Percentiles rank a stretch among this genome's conserved stretches.
phyloP scores from a whole-genome alignment of 2,888 invertebrate species.

The Pegoplata infirma region DNA sequence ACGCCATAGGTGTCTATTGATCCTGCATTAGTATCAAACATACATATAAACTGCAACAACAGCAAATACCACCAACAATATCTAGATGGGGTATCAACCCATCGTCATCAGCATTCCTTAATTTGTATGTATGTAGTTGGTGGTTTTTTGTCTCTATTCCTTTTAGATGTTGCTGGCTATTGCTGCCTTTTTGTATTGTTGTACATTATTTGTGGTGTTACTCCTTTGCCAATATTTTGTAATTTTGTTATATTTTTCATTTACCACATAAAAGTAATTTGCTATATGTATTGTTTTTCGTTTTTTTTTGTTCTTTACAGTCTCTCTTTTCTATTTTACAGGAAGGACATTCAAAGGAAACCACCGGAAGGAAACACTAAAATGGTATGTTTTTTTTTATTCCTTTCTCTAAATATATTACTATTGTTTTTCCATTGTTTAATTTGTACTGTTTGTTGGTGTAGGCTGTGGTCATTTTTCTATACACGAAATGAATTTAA shows the following conservation, averaged over 20 bases:
- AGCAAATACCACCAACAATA: slow-evolving; percentile 2
- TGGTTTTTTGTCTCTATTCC: no score
- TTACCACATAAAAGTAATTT: slow-evolving; percentile 51
- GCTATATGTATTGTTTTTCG: slow-evolving; percentile 3
- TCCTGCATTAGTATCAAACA: slow-evolving; percentile 59
- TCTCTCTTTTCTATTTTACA: slow-evolving; percentile 60
- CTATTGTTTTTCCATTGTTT: slow-evolving; percentile 57
- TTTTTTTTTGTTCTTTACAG: slow-evolving; percentile 19
- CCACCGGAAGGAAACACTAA: slow-evolving; percentile 76
- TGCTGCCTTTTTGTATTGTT: slow-evolving; percentile 7
- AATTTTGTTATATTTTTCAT: slow-evolving; percentile 9
- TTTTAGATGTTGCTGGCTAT: slow-evolving; percentile 8
- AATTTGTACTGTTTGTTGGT: not conserved
- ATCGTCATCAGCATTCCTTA: slow-evolving; percentile 30
- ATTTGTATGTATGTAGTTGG: not conserved
- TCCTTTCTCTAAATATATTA: slow-evolving; percentile 72
- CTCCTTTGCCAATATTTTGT: slow-evolving; percentile 32
- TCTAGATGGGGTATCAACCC: slow-evolving; percentile 29
- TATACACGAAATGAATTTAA: not conserved
- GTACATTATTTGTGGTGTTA: slow-evolving; percentile 48
- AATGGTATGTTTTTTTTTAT: slow-evolving; percentile 69
- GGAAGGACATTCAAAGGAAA: slow-evolving; percentile 73
- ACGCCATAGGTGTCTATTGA: slow-evolving; percentile 64
- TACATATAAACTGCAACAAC: not conserved
- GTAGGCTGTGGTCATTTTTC: not conserved